phyloP scores from a whole-genome alignment of 1,140 invertebrate species.

The Medauroidea extradentata region DNA sequence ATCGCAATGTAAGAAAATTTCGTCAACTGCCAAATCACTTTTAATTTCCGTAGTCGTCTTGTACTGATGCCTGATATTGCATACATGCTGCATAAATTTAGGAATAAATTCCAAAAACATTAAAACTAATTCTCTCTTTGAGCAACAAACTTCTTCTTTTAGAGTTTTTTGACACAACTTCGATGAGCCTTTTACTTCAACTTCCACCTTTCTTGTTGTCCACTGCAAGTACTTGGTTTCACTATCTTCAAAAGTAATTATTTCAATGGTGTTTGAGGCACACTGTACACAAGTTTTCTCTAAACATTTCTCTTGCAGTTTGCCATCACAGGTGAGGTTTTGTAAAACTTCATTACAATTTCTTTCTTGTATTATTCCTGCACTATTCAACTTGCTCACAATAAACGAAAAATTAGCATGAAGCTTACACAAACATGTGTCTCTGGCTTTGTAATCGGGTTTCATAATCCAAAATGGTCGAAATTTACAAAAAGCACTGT shows the following conservation, averaged over 20 bases:
- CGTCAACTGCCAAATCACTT: conserved; percentile 2
- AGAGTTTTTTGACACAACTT: conserved; percentile 1
- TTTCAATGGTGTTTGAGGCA: neutral
- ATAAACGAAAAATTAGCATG: neutral
- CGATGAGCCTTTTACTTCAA: neutral
- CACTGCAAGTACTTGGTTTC: neutral
- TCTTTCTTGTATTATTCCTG: neutral
- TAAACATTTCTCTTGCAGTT: too few relatives aligned
- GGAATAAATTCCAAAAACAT: neutral
- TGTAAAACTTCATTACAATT: neutral
- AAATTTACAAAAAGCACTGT: neutral
- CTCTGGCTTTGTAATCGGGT: neutral
- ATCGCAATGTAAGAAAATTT: conserved; percentile 8
- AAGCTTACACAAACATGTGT: neutral
- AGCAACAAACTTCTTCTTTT: neutral
- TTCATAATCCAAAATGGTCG: conserved; percentile 1
- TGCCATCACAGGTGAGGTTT: neutral
- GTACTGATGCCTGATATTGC: conserved; percentile 2
- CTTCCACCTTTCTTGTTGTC: neutral
- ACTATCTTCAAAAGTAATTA: neutral
- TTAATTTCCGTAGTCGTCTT: neutral
- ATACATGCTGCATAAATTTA: conserved; percentile 5
- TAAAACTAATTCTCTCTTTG: neutral
- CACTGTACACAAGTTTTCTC: neutral
- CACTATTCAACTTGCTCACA: neutral